phyloP scores from a whole-genome alignment of 2,113 vertebrate genomes.

The Pangasianodon hypophthalmus region DNA sequence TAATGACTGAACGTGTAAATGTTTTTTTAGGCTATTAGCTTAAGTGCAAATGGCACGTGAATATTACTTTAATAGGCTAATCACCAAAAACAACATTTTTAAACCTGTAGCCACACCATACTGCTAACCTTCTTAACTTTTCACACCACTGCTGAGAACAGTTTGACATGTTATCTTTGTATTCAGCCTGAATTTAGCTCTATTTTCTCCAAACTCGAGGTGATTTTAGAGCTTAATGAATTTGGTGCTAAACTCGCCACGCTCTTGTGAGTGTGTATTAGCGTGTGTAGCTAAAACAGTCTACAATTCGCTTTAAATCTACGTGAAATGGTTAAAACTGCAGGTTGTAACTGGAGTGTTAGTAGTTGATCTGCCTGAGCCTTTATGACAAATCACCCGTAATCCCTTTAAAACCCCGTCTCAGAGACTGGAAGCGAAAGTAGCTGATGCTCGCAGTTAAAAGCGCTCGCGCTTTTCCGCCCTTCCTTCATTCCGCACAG shows the following conservation, averaged over 20 bases:
- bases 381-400: not conserved
- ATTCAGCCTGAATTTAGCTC: not conserved
- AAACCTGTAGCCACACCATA: not conserved
- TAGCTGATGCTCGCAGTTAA: not conserved
- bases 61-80: not conserved
- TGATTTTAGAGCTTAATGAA: not conserved
- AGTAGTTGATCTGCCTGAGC: not conserved
- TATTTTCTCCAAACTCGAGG: not conserved
- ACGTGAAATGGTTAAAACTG: not conserved
- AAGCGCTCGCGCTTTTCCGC: constrained; percentile 12
- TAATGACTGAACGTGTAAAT: not conserved
- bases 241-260: not conserved
- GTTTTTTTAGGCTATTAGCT: not conserved
- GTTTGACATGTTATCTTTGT: not conserved
- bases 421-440: not conserved
- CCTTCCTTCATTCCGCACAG: not conserved
- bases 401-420: not conserved
- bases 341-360: not conserved
- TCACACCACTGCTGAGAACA: not conserved
- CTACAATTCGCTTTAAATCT: too few species aligned
- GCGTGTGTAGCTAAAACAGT: not conserved
- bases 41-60: not conserved
- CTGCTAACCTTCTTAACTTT: not conserved
- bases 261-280: not conserved
- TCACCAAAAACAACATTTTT: not conserved